These are phyloP conservation scores for Carcharodon carcharias DNA, from an alignment of 2,797 vertebrate genomes.

Conservation along the genomic window DNA sequence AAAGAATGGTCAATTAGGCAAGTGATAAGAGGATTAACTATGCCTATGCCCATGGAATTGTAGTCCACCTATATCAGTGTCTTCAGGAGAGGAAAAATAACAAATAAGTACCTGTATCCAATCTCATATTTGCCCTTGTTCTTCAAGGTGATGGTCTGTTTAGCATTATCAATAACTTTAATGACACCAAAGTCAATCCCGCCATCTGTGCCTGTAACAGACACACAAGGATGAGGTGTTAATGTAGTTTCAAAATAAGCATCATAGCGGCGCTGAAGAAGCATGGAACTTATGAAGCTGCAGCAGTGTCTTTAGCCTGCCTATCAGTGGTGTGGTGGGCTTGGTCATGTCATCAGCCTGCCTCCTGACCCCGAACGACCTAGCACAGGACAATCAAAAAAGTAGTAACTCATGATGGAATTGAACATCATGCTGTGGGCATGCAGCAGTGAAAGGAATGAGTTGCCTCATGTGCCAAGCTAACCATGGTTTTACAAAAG, in stretches of 20 bases:
- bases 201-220: conserved; percentile 58
- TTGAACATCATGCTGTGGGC: neutral
- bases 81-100: neutral
- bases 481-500: neutral
- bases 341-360: neutral
- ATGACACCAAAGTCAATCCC: conserved; percentile 72
- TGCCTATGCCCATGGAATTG: neutral
- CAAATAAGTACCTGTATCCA: conserved; percentile 61
- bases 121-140: conserved; percentile 81
- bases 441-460: neutral
- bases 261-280: too few species aligned
- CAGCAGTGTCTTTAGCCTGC: neutral
- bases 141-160: conserved; percentile 65
- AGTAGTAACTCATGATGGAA: neutral
- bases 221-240: neutral
- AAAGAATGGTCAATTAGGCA: neutral
- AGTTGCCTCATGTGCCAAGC: neutral
- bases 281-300: neutral
- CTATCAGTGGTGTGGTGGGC: neutral
- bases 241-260: neutral
- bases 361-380: neutral
- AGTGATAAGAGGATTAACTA: neutral
- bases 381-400: neutral
- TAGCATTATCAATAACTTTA: conserved; percentile 64
- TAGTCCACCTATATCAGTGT: neutral